Conservation (phyloP, 2,888 invertebrate genomes). For the Drosophila ustulata region DNA sequence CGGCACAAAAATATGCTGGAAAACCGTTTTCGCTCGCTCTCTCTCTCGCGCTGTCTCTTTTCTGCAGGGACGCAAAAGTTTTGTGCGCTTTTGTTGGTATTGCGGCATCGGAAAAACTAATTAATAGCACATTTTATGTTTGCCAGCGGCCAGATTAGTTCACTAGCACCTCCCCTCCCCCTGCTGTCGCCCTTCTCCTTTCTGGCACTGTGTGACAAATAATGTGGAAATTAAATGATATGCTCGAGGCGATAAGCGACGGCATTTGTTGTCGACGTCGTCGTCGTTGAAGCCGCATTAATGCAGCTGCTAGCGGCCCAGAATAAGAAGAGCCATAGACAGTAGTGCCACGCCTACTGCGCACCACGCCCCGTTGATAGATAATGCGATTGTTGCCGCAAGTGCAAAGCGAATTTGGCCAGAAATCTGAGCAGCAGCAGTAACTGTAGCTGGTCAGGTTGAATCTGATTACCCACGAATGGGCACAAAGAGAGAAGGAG, state of each 20-base stretch:
- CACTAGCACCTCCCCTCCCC: conserved; percentile 5
- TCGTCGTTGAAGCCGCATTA: conserved; percentile 68
- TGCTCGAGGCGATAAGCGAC: conserved; percentile 70
- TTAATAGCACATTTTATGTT: conserved; percentile 79
- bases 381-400: conserved; percentile 48
- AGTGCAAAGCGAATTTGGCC: conserved; percentile 27
- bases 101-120: conserved; percentile 72
- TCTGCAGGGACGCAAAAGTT: conserved; percentile 42
- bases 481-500: neutral
- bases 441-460: conserved; percentile 33
- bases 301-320: conserved; percentile 31
- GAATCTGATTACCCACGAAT: conserved; percentile 40
- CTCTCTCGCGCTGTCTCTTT: neutral
- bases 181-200: neutral
- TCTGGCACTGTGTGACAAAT: conserved; percentile 66
- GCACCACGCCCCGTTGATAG: neutral
- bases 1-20: conserved; percentile 54
- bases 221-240: conserved; percentile 81
- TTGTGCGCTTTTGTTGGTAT: conserved; percentile 53
- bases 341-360: conserved; percentile 1
- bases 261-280: conserved; percentile 38
- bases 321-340: neutral
- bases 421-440: conserved; percentile 5
- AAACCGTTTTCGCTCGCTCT: conserved; percentile 11
- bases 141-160: conserved; percentile 55